Evolutionary conservation across 2,113 vertebrate species (phyloP).

Genomic region (Meleagris gallopavo): DNA sequence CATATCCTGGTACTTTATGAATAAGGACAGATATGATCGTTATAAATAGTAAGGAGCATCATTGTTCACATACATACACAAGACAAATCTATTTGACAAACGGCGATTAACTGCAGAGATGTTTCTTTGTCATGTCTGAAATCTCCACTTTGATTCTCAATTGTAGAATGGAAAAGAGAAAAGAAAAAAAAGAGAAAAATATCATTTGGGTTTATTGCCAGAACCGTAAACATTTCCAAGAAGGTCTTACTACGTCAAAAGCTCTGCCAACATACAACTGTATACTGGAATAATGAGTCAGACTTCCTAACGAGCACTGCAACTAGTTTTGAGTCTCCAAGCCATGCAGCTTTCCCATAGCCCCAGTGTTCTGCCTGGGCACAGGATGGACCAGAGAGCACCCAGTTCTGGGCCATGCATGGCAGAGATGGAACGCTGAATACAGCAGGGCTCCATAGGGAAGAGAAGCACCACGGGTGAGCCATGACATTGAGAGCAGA

Average conservation of each 20-base stretch:
- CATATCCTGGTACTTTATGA: neutral
- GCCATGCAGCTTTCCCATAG: neutral
- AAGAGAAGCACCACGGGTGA: neutral
- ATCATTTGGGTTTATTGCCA: neutral
- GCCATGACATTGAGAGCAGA: fast-evolving
- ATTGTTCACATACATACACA: neutral
- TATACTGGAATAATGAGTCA: neutral
- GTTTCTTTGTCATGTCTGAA: neutral
- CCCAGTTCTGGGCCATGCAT: neutral
- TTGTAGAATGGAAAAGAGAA: neutral
- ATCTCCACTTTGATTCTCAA: neutral
- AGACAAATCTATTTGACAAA: neutral
- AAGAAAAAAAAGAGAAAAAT: neutral
- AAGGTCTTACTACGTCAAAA: neutral
- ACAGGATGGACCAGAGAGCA: fast-evolving
- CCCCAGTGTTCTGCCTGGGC: too few relatives aligned
- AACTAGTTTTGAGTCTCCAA: neutral
- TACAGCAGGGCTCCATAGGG: neutral
- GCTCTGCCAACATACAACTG: neutral
- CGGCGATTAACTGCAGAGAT: neutral
- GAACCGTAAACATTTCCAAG: neutral
- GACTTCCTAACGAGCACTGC: neutral
- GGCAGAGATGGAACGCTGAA: neutral
- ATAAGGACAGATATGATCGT: neutral
- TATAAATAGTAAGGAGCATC: neutral